Conservation (phyloP, 2,113 vertebrate genomes). For the Thinocorus orbignyianus region DNA sequence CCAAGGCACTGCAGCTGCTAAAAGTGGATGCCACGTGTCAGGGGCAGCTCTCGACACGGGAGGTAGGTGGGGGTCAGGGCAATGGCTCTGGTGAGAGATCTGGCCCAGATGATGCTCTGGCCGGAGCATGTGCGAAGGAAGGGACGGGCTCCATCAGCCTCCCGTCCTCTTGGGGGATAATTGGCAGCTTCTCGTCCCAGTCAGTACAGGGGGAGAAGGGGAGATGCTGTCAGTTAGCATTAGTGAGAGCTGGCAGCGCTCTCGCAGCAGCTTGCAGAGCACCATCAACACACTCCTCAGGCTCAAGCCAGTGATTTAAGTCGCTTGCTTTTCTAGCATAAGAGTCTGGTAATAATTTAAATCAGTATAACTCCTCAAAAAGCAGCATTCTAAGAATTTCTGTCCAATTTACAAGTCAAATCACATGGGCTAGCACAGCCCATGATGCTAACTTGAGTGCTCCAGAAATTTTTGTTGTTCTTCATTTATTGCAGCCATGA, state of each 20-base stretch:
- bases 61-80: background rate
- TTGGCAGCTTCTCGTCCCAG: slow-evolving; percentile 40
- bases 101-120: background rate
- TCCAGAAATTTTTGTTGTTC: slow-evolving; percentile 15
- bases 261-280: slow-evolving; percentile 38
- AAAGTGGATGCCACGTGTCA: background rate
- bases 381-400: slow-evolving; percentile 10
- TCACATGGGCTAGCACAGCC: background rate
- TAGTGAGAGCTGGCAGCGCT: slow-evolving; percentile 42
- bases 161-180: background rate
- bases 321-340: background rate
- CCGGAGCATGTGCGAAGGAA: background rate
- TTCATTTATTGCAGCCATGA: background rate
- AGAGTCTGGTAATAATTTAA: slow-evolving; percentile 55
- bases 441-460: slow-evolving; percentile 18
- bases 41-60: background rate
- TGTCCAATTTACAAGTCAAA: slow-evolving; percentile 61
- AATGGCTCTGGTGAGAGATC: background rate
- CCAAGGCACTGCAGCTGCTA: background rate
- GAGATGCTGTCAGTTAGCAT: slow-evolving; percentile 60
- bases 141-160: background rate
- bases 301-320: slow-evolving; percentile 32
- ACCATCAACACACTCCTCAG: slow-evolving; percentile 31
- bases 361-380: slow-evolving; percentile 29
- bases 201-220: background rate